Evolutionary conservation across 2,888 invertebrate genomes (phyloP), one percentile per base, ranked within the genome.

Genomic region (Eristalis pertinax): DNA sequence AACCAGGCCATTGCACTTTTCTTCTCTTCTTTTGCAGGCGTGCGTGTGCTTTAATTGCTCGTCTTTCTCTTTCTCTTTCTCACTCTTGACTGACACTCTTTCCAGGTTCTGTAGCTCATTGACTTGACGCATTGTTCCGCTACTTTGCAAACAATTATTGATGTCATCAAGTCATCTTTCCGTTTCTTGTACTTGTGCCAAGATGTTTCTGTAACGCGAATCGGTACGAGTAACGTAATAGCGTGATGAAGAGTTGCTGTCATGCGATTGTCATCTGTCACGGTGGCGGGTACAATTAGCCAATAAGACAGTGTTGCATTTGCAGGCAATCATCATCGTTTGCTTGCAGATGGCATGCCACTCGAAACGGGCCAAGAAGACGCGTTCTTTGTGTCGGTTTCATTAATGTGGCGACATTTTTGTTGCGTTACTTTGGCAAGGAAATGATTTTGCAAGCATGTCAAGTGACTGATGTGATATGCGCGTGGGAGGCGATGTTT

Each of bases 191-290:
- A 56, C 41, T 24, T 38, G 68, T 56, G 62, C 13, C 38, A 35
- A 63, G 64, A 60, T 56, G 60, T 32, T 84, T 67, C 68, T 35
- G 29, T 35, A 32, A 43, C 32, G 35, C 65, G 78, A 78, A 60
- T 69, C 41, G 19, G 56, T 78, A 38, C 60, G 38, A 67, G 41
- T 35, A 10, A 64, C 32, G 35, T 63, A 69, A 50, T 29, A 38
- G 63, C 43, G 41, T 73, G 67, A 67, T 85, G 77, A 69, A 26
- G 64, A 15, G 56, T 62, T 19, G 50, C 26, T 67, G 74, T 79
- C 78, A 86, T 78, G 83, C 82, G 67, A 86, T 82, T 56, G 41
- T 62, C 56, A 78, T 70, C 62, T 62, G 58, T 29, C 38, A 13
- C 63, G 24, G 32, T 35, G 24, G 5, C 26, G 22, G 2, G 19